Base-by-base conservation (phyloP, 53 echinoderm and acorn worm species). In the Henricia sp. region DNA sequence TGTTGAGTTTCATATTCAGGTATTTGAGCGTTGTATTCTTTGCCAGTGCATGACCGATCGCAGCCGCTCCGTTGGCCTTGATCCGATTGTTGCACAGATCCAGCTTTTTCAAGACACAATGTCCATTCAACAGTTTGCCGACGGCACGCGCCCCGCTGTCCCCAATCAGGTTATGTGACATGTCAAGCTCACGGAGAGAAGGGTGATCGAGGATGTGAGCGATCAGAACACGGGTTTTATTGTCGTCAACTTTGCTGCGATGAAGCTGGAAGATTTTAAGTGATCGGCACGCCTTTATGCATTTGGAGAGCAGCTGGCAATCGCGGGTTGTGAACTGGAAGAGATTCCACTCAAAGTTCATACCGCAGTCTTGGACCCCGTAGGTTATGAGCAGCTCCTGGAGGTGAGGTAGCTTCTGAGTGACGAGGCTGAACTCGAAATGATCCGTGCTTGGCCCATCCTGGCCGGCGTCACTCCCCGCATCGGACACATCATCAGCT, bases 261-360 rank as follows among this genome's bases (percentile, higher is more conserved):
- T 97, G 97, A 9, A 97, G 91, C 84, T 97, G 94, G 64, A 97
- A 94, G 48, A 83, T 73, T 72, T 92, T 92, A 27, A 97, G 91
- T 6, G 88, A 74, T 58, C 68, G 92, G 83, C 97, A 94, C 19
- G 67, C 83, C 68, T 86, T 88, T 69, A 97, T 82, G 74, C 94
- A 94, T 65, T 94, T 94, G 71, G 97, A 92, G 2, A 97, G 89
- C 29, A 92, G 86, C 74, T 94, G 88, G 83, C 97, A 97, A 50
- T 97, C 97, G 41, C 97, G 90, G 24, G 90, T 85, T 0, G 97
- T 97, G 64, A 97, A 97, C 84, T 94, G 94, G 82, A 94, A 97
- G 16, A 97, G 87, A 65, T 97, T 97, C 97, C 97, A 97, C 77
- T 97, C 97, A 65, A 97, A 97, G 94, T 97, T 97, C 97, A 97